Conservation (phyloP, 2,113 vertebrate species). For the Chitala chitala region DNA sequence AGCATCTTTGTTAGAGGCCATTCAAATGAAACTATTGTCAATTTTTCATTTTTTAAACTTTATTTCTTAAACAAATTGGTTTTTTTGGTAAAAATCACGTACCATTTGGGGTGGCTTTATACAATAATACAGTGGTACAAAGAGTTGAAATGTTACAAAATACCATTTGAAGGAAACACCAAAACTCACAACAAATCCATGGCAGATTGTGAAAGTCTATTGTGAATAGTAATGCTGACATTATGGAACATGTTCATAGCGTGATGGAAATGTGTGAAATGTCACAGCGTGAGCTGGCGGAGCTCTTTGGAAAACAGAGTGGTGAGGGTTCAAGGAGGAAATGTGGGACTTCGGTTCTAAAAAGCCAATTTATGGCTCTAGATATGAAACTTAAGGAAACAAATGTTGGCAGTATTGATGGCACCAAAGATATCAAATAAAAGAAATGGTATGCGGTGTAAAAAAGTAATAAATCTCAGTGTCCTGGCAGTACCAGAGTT, state of each 20-base stretch:
- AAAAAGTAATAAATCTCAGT: conserved; percentile 23
- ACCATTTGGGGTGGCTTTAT: conserved; percentile 36
- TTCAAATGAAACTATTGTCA: background rate
- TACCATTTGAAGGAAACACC: conserved; percentile 36
- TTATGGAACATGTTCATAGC: conserved; percentile 37
- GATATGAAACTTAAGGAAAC: conserved; percentile 52
- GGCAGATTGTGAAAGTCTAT: background rate
- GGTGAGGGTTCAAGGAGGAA: conserved; percentile 46
- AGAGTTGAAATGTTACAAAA: conserved; percentile 65
- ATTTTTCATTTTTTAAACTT: conserved; percentile 52
- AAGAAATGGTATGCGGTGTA: conserved; percentile 14
- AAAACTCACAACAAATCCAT: conserved; percentile 28
- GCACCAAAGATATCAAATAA: background rate
- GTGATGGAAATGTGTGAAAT: conserved; percentile 47
- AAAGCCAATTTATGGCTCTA: conserved; percentile 28
- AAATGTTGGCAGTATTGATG: conserved; percentile 31
- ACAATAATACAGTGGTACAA: conserved; percentile 56
- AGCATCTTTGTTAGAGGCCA: background rate
- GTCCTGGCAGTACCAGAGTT: conserved; percentile 26
- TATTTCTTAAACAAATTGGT: conserved; percentile 50
- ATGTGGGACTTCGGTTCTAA: conserved; percentile 61
- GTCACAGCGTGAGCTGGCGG: background rate
- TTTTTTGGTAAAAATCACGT: conserved; percentile 42
- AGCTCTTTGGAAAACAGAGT: conserved; percentile 26
- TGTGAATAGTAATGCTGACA: conserved; percentile 17